These are phyloP conservation scores for Holacanthus passer DNA, from an alignment of 2,113 vertebrate species.

Conservation along the genomic window DNA sequence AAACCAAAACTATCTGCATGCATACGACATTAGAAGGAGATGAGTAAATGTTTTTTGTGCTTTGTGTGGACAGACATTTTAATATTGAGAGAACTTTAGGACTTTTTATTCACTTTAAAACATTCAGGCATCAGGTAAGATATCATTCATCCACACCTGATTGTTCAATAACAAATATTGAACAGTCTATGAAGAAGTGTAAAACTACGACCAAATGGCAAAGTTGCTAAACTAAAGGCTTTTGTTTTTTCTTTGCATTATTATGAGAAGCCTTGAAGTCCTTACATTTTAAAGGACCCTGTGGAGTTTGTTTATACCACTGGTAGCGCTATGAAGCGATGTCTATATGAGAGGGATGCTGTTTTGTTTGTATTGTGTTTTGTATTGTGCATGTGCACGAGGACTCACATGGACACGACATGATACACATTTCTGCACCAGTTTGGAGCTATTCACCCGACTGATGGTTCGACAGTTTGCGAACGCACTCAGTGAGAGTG, in stretches of 20 bases:
- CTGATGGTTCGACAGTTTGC: background rate
- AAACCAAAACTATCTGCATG: background rate
- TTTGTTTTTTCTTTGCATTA: background rate
- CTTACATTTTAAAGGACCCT: background rate
- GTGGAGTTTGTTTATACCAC: background rate
- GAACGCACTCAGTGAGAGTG: background rate
- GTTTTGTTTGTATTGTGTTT: slow-evolving; percentile 1
- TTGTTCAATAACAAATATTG: background rate
- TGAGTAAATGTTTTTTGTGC: background rate
- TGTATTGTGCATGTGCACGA: background rate
- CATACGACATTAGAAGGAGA: background rate
- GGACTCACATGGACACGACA: background rate
- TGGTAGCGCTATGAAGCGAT: too few species aligned
- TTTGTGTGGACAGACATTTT: background rate
- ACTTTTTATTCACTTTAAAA: background rate
- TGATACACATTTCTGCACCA: background rate
- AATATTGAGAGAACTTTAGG: background rate
- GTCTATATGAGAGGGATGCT: background rate
- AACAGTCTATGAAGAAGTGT: too few species aligned
- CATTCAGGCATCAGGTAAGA: background rate
- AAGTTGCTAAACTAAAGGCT: background rate
- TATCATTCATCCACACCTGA: background rate
- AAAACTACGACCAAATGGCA: background rate
- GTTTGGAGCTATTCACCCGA: background rate
- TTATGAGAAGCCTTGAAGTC: background rate